These are phyloP conservation scores for Chrosomus eos DNA, from an alignment of 2,797 vertebrate genomes.

Conservation along the genomic window DNA sequence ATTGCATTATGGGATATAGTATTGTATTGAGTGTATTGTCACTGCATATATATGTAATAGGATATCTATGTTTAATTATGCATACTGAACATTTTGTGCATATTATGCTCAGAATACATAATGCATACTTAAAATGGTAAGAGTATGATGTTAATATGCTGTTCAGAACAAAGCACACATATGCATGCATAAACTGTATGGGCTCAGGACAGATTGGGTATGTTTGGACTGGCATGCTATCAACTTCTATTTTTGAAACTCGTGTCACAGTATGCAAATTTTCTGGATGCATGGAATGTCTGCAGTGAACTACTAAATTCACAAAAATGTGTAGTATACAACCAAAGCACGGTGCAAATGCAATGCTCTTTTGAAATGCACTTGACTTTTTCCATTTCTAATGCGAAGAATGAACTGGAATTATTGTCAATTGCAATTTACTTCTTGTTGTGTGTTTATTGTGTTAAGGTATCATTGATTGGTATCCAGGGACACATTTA, in stretches of 20 bases:
- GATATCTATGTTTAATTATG: background rate
- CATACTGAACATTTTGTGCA: background rate
- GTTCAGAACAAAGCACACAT: background rate
- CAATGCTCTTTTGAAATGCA: background rate
- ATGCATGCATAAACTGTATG: constrained; percentile 17
- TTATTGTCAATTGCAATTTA: no score
- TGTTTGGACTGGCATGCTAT: constrained; percentile 15
- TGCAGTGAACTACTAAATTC: background rate
- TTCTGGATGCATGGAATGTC: constrained; percentile 6
- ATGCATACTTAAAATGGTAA: background rate
- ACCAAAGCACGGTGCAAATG: background rate
- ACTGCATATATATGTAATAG: background rate
- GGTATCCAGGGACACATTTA: background rate
- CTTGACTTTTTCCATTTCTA: background rate
- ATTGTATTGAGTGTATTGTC: background rate
- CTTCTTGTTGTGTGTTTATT: background rate
- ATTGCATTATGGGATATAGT: background rate
- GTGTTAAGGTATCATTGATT: background rate
- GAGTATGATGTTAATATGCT: background rate
- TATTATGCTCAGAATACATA: background rate
- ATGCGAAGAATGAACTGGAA: background rate
- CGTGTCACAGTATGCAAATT: constrained; percentile 2
- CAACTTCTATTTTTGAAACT: constrained; percentile 15
- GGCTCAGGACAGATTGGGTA: constrained; percentile 6
- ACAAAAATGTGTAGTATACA: background rate